Evolutionary conservation across 2,888 invertebrate genomes (phyloP).

Genomic region (Merodon equestris): DNA sequence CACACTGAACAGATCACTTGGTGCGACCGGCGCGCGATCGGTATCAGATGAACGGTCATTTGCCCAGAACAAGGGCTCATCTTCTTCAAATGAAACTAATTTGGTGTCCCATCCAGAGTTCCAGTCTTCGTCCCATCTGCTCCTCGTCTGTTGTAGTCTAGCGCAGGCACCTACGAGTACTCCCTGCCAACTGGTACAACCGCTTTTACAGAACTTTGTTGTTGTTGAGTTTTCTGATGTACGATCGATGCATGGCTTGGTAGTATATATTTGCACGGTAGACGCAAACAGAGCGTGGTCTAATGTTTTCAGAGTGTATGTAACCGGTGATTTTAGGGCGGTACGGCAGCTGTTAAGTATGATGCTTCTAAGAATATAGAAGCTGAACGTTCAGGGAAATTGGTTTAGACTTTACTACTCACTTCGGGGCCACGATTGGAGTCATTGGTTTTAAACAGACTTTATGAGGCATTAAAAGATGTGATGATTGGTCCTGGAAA

Average conservation of each 20-base stretch:
- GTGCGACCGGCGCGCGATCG: constrained; percentile 51
- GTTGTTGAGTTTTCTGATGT: constrained; percentile 37
- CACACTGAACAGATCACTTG: constrained; percentile 55
- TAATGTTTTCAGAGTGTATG: constrained; percentile 41
- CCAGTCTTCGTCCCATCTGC: constrained; percentile 5
- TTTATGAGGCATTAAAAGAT: no score
- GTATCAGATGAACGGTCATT: constrained; percentile 68
- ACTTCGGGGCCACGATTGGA: no score
- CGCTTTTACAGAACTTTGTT: constrained; percentile 23
- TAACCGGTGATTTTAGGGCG: no score
- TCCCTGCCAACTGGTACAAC: constrained; percentile 12
- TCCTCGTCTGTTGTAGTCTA: background rate
- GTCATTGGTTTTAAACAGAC: no score
- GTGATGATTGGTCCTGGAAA: no score
- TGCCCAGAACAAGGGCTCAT: constrained; percentile 65
- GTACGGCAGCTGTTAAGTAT: no score
- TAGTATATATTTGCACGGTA: constrained; percentile 12
- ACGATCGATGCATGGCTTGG: constrained; percentile 23
- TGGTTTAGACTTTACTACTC: no score
- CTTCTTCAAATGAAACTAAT: constrained; percentile 63
- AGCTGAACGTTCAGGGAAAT: no score
- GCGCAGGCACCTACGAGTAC: no score
- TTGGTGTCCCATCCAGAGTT: constrained; percentile 59
- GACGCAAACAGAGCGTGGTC: constrained; percentile 50
- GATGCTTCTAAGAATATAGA: no score